Evolutionary conservation across 1,140 invertebrate species (phyloP), one percentile per base, ranked within the genome.

Genomic region (Lutraria rhynchaena): DNA sequence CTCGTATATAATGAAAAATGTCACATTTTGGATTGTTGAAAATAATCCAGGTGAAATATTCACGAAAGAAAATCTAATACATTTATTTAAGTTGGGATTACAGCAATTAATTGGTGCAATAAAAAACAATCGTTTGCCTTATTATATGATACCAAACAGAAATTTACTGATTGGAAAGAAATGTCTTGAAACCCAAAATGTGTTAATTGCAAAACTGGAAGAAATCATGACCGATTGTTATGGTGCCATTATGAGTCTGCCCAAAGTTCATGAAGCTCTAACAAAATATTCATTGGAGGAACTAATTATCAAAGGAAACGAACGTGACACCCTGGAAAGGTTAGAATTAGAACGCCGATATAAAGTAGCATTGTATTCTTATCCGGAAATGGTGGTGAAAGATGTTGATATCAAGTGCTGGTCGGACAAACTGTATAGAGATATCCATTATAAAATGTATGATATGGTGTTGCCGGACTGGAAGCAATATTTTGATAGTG

Each of bases 1-100:
- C 3, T 70, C 67, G 13, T 70, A 27, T 49, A 70, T 70, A 7
- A 70, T 70, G 67, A 70, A 70, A 31, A 70, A 70, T 53, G n/a
- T 70, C 11, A 53, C 46, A 27, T 70, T 70, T 49, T 70, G 67
- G 67, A n/a, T 70, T 29, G 29, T 13, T 2, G 67, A 70, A 31
- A 31, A 4, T 4, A 33, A 70, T 51, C 22, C 44, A 27, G 13
- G 19, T 24, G 67, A 70, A 27, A 17, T 70, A 15, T 70, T 70
- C 31, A 5, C 4, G 13, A 15, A 5, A 24, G 44, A 70, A 51
- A 46, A 70, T 51, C n/a, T 51, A 31, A 13, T 70, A 24, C 22
- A 31, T n/a, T 15, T 37, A 0, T 3, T 37, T 19, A 29, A 31
- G 22, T 19, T 63, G 15, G 60, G 27, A 33, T 35, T 63, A 63